phyloP scores from a whole-genome alignment of 1,140 invertebrate species.

The Leguminivora glycinivorella region DNA sequence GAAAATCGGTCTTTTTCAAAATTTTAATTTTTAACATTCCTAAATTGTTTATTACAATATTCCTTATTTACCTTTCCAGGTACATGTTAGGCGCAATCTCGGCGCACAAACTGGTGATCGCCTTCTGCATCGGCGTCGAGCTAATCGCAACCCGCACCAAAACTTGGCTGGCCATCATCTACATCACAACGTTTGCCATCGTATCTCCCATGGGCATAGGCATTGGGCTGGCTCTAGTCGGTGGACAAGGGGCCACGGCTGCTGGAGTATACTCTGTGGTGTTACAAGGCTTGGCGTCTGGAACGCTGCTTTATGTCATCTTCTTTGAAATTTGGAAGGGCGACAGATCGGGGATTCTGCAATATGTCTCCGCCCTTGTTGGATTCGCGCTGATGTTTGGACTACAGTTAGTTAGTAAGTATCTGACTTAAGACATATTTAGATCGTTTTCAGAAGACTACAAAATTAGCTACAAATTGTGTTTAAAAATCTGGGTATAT shows the following conservation, averaged over 20 bases:
- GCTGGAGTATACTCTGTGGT: slow-evolving; percentile 83
- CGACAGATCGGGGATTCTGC: slow-evolving; percentile 86
- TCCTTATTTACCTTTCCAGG: slow-evolving; percentile 61
- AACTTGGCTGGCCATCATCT: slow-evolving; percentile 81
- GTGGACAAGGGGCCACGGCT: slow-evolving; percentile 77
- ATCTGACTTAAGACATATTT: not conserved
- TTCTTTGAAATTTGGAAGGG: slow-evolving; percentile 94
- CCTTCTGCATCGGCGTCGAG: slow-evolving; percentile 91
- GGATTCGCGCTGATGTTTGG: slow-evolving; percentile 90
- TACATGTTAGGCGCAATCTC: slow-evolving; percentile 91
- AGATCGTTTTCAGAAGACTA: too few species aligned
- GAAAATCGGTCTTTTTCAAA: too few species aligned
- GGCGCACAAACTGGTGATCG: slow-evolving; percentile 94
- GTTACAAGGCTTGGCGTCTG: slow-evolving; percentile 91
- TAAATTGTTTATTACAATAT: slow-evolving; percentile 22
- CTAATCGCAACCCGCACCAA: slow-evolving; percentile 85
- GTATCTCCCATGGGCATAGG: slow-evolving; percentile 90
- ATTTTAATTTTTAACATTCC: too few species aligned
- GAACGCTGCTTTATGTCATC: slow-evolving; percentile 93
- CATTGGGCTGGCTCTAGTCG: slow-evolving; percentile 83
- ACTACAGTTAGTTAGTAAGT: slow-evolving; percentile 88
- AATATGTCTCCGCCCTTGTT: slow-evolving; percentile 84
- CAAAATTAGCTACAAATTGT: too few species aligned
- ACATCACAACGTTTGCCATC: slow-evolving; percentile 88
- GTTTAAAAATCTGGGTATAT: too few species aligned